Evolutionary conservation across 2,113 vertebrate genomes (phyloP), one percentile per base, ranked within the genome.

Genomic region (Lophochroa leadbeateri): DNA sequence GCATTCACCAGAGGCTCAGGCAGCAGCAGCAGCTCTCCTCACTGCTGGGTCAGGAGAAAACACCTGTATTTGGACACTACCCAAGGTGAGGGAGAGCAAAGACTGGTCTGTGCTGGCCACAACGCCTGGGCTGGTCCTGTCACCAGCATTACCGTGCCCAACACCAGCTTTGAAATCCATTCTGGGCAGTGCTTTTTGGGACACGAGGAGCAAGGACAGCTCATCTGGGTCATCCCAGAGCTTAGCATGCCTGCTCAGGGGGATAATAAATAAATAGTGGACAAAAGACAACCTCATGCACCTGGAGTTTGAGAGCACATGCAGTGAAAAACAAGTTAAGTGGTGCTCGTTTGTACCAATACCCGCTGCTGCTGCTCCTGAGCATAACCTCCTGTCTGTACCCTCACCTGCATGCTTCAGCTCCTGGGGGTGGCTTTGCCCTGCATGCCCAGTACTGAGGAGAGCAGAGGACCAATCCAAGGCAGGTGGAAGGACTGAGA

Each of bases 101-200:
- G 33, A 16, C 31, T 0, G 0, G 2, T 19, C 57, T 53, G 28
- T 37, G 49, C 57, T 24, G 64, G 41, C 31, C 60, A 15, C 1
- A 0, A 27, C 83, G 16, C 49, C 68, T 39, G 25, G 24, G 55
- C 69, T 70, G 60, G 33, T 47, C 24, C 39, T 43, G 43, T 50
- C 53, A n/a, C 44, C 4, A 5, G 5, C 17, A 4, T 29, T 33
- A 15, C 63, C 35, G 49, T 43, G 53, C 33, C 47, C 31, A 3
- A 16, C 35, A 11, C 15, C 64, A 72, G 29, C 44, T 72, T 52
- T 44, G 70, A 35, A 88, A 70, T 10, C 37, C 13, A 16, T 70
- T 21, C 85, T 37, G 41, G 11, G 11, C 17, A 25, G 46, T 0
- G 3, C 7, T 71, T 86, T 88, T 25, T 37, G 37, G 70, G 47